Conservation (phyloP, 2,888 invertebrate species). For the Polyommatus icarus region DNA sequence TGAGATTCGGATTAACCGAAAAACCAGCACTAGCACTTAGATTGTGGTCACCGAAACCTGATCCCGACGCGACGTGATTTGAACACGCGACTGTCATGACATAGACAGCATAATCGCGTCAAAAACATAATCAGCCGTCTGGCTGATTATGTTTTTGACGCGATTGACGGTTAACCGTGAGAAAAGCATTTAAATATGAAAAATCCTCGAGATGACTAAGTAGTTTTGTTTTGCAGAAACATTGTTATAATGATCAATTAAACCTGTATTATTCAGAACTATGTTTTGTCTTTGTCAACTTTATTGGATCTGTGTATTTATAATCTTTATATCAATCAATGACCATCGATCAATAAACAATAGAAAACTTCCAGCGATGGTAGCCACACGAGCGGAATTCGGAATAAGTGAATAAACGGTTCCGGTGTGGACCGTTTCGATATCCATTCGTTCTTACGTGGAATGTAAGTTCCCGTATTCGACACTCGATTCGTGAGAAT, state of each 20-base stretch:
- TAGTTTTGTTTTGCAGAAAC: not conserved
- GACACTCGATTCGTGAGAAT: conserved; percentile 38
- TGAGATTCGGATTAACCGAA: too few relatives aligned
- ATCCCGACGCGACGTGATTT: too few relatives aligned
- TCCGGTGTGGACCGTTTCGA: conserved; percentile 18
- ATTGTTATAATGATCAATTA: not conserved
- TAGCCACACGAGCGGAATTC: conserved; percentile 19
- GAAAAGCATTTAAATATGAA: not conserved
- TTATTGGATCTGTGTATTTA: not conserved
- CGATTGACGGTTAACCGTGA: not conserved
- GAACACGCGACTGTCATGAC: too few relatives aligned
- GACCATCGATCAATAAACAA: conserved; percentile 11
- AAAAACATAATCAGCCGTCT: not conserved
- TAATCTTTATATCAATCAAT: conserved; percentile 10
- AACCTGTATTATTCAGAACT: not conserved
- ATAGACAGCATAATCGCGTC: not conserved
- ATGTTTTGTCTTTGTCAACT: not conserved
- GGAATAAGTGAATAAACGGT: conserved; percentile 26
- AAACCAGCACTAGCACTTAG: too few relatives aligned
- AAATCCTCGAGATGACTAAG: not conserved
- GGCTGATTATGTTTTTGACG: too few relatives aligned
- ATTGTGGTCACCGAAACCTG: too few relatives aligned
- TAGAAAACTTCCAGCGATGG: conserved; percentile 13
- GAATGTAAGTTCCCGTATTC: conserved; percentile 10
- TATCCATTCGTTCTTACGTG: not conserved